phyloP scores from a whole-genome alignment of 1,140 invertebrate genomes.

The Brachionus angularis region DNA sequence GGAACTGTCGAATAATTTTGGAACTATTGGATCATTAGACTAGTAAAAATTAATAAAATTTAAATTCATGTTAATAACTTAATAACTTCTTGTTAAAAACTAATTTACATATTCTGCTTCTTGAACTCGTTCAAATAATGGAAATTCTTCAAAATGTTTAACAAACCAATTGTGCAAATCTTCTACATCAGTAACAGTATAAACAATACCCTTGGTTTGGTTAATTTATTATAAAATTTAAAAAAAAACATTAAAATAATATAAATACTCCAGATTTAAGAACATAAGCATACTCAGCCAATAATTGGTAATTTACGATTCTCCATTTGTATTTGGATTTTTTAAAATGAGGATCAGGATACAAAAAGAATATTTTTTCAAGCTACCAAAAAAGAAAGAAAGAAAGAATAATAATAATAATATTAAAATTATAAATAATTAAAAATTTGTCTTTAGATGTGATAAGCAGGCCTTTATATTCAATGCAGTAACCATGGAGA shows the following conservation, averaged over 20 bases:
- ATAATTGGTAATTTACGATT: slow-evolving; percentile 84
- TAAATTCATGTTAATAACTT: not conserved
- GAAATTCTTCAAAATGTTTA: slow-evolving; percentile 81
- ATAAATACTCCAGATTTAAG: slow-evolving; percentile 68
- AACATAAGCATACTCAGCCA: slow-evolving; percentile 95
- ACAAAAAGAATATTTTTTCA: slow-evolving; percentile 98
- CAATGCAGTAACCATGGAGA: not conserved
- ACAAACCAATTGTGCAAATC: slow-evolving; percentile 97
- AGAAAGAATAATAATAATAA: slow-evolving; percentile 1
- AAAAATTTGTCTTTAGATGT: not conserved
- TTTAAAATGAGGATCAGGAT: slow-evolving; percentile 99
- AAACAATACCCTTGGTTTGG: slow-evolving; percentile 72
- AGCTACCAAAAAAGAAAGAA: slow-evolving; percentile 65
- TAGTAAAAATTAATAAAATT: not conserved
- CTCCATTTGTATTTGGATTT: slow-evolving; percentile 98
- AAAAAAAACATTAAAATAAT: slow-evolving; percentile 18
- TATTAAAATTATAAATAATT: not conserved
- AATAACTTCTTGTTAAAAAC: not conserved
- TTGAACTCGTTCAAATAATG: slow-evolving; percentile 70
- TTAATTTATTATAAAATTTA: slow-evolving; percentile 44
- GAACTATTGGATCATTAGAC: slow-evolving; percentile 6
- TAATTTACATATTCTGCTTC: slow-evolving; percentile 53
- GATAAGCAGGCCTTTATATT: not conserved
- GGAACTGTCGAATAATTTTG: slow-evolving; percentile 18
- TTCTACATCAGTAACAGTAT: slow-evolving; percentile 95